phyloP scores from a whole-genome alignment of 2,888 invertebrate species.

The Pheosia tremula region DNA sequence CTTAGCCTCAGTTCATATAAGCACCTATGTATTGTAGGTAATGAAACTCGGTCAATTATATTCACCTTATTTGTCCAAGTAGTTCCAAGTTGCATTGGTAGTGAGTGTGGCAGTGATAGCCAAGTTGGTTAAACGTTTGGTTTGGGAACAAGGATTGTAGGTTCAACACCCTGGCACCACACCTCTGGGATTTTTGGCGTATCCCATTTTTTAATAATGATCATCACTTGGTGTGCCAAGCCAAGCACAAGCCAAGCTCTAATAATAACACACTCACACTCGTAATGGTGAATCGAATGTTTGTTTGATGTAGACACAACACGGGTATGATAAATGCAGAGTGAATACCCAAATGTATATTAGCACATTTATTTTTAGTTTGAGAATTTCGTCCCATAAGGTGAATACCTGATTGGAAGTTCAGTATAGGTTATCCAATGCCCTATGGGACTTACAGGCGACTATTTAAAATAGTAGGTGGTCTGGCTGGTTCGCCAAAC shows the following conservation, averaged over 20 bases:
- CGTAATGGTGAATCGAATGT: neutral
- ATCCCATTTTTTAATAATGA: too few species aligned
- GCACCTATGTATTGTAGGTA: constrained; percentile 14
- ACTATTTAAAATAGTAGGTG: neutral
- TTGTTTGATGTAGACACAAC: neutral
- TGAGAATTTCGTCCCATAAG: neutral
- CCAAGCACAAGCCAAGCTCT: neutral
- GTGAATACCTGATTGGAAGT: neutral
- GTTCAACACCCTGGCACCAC: neutral
- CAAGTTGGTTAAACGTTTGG: neutral
- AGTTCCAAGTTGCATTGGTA: constrained; percentile 18
- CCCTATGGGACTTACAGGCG: neutral
- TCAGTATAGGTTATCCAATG: neutral
- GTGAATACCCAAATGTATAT: neutral
- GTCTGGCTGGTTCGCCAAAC: too few species aligned
- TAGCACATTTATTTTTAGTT: neutral
- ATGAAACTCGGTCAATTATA: constrained; percentile 20
- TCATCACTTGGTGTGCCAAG: too few species aligned
- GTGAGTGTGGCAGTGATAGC: neutral
- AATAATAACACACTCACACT: neutral
- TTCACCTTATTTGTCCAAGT: constrained; percentile 7
- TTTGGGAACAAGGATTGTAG: neutral
- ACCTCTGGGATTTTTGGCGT: too few species aligned
- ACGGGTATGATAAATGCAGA: neutral
- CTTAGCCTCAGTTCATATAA: neutral